These are phyloP conservation scores for Neomorphus geoffroyi DNA, from an alignment of 2,797 vertebrate genomes.

Conservation along the genomic window DNA sequence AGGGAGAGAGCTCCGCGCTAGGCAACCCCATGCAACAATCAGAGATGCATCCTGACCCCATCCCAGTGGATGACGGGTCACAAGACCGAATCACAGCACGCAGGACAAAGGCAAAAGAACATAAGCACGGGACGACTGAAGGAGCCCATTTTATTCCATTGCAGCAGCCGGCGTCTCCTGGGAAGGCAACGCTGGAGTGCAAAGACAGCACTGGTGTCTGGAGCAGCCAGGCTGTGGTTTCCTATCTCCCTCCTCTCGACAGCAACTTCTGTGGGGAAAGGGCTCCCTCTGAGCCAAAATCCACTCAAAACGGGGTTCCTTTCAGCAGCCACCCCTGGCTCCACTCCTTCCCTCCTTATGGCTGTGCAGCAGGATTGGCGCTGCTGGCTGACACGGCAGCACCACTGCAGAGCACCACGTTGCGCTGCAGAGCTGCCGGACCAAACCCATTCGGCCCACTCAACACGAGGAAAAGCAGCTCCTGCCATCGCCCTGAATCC, in stretches of 20 bases:
- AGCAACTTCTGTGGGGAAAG: not conserved
- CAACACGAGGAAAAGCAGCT: accelerated
- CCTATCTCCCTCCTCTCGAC: not conserved
- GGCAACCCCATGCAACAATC: accelerated
- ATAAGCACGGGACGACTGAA: not conserved
- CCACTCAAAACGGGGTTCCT: not conserved
- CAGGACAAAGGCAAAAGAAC: not conserved
- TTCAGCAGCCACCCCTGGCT: not conserved
- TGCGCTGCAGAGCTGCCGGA: no score
- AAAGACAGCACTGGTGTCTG: not conserved
- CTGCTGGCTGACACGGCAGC: not conserved
- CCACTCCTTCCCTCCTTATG: not conserved
- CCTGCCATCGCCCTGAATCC: accelerated
- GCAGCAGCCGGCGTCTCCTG: not conserved
- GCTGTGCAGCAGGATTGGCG: not conserved
- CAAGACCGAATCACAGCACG: accelerated
- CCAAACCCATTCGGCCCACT: not conserved
- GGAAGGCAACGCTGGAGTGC: not conserved
- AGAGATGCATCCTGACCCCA: not conserved
- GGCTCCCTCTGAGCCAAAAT: not conserved
- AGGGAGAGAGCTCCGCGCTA: not conserved
- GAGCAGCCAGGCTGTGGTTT: not conserved
- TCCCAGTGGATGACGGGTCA: accelerated
- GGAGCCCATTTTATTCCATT: not conserved
- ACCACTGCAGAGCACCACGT: constrained; percentile 19